phyloP scores from a whole-genome alignment of 2,888 invertebrate genomes.

The Drosophila incognita region DNA sequence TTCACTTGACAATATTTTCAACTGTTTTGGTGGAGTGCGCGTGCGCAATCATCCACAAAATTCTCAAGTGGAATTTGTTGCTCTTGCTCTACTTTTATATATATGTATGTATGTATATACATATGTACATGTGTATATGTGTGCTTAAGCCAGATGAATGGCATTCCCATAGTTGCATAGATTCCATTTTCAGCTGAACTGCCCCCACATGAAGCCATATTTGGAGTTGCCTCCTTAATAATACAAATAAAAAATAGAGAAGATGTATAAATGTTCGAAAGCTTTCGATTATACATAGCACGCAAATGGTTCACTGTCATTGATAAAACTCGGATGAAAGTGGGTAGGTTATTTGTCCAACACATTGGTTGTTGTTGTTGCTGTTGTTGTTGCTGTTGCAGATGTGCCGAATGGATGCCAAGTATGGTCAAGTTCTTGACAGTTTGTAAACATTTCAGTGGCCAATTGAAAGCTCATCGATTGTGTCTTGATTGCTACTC shows the following conservation, averaged over 20 bases:
- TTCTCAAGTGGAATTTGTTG: constrained; percentile 74
- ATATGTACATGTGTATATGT: neutral
- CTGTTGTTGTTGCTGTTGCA: constrained; percentile 10
- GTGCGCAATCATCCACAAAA: constrained; percentile 70
- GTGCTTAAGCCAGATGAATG: constrained; percentile 33
- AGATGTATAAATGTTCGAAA: constrained; percentile 18
- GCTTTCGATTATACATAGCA: constrained; percentile 36
- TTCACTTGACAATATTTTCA: constrained; percentile 80
- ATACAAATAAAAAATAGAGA: neutral
- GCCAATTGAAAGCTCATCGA: constrained; percentile 62
- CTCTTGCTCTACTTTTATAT: constrained; percentile 72
- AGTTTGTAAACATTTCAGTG: constrained; percentile 62
- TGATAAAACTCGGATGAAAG: constrained; percentile 56
- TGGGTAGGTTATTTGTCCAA: constrained; percentile 53
- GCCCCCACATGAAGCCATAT: constrained; percentile 47
- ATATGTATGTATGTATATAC: neutral
- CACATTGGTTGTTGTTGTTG: constrained; percentile 16
- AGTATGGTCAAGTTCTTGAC: constrained; percentile 52
- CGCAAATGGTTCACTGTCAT: constrained; percentile 53
- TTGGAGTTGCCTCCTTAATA: constrained; percentile 25
- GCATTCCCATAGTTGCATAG: constrained; percentile 33
- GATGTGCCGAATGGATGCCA: constrained; percentile 28
- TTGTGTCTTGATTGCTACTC: constrained; percentile 45
- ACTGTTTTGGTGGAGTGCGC: constrained; percentile 66
- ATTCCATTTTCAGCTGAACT: constrained; percentile 21